Conservation (phyloP, 2,113 vertebrate species). For the Charina bottae region DNA sequence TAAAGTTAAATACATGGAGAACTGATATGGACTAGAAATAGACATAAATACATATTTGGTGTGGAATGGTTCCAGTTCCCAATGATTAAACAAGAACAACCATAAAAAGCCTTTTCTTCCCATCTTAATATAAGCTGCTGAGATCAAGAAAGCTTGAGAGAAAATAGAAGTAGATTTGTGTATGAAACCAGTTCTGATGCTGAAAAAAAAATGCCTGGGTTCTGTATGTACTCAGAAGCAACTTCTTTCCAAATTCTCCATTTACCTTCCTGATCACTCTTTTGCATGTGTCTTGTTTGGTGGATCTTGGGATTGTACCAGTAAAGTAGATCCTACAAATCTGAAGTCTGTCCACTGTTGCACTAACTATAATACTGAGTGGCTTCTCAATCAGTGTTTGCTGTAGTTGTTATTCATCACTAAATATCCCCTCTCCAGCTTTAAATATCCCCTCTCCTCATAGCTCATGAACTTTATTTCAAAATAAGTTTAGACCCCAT, state of each 20-base stretch:
- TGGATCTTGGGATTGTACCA: neutral
- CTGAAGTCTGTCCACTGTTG: neutral
- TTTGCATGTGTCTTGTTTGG: neutral
- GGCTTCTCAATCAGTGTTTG: neutral
- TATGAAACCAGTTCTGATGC: neutral
- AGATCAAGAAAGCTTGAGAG: neutral
- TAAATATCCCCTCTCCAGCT: neutral
- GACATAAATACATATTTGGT: neutral
- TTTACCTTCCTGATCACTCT: neutral
- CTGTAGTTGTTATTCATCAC: neutral
- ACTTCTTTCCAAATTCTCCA: neutral
- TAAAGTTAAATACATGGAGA: neutral
- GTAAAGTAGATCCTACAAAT: neutral
- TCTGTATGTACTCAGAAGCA: neutral
- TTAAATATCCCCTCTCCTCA: constrained; percentile 2
- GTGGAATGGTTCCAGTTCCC: neutral
- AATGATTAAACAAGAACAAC: neutral
- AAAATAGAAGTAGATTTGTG: neutral
- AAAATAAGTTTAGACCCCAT: neutral
- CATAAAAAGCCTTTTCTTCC: neutral
- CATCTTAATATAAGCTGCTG: neutral
- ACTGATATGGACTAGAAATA: neutral
- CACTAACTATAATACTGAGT: neutral
- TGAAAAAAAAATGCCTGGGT: neutral
- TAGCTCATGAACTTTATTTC: neutral